These are phyloP conservation scores for Diplolepis rosae DNA, from an alignment of 2,888 invertebrate genomes.

Conservation along the genomic window DNA sequence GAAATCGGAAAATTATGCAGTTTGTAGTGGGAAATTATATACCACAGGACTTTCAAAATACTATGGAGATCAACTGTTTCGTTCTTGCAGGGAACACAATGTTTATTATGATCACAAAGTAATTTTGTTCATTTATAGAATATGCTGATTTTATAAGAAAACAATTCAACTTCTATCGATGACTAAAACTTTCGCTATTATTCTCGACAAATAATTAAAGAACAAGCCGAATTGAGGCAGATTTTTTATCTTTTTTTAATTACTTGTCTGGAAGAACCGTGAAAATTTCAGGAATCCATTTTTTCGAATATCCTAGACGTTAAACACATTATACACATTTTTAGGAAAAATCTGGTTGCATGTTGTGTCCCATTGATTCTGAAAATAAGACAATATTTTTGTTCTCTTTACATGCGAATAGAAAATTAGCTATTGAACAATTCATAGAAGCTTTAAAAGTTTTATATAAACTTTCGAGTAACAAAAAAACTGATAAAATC, in stretches of 20 bases:
- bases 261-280: too few relatives aligned
- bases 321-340: too few relatives aligned
- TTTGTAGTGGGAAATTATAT: constrained; percentile 53
- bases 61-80: constrained; percentile 33
- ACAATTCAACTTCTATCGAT: too few relatives aligned
- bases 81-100: constrained; percentile 40
- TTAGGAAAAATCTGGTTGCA: constrained; percentile 54
- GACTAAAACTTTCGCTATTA: too few relatives aligned
- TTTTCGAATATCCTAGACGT: too few relatives aligned
- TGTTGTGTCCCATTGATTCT: constrained; percentile 52
- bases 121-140: too few relatives aligned
- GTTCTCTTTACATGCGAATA: constrained; percentile 47
- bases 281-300: too few relatives aligned
- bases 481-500: not conserved
- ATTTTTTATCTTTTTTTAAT: too few relatives aligned
- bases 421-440: constrained; percentile 42
- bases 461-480: constrained; percentile 27
- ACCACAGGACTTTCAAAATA: constrained; percentile 46
- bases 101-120: constrained; percentile 51
- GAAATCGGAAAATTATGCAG: constrained; percentile 32
- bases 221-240: too few relatives aligned
- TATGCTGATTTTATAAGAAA: too few relatives aligned
- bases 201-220: too few relatives aligned
- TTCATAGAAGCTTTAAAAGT: constrained; percentile 47
- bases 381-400: constrained; percentile 46